phyloP scores from a whole-genome alignment of 2,797 vertebrate genomes.

The Nannoperca australis region DNA sequence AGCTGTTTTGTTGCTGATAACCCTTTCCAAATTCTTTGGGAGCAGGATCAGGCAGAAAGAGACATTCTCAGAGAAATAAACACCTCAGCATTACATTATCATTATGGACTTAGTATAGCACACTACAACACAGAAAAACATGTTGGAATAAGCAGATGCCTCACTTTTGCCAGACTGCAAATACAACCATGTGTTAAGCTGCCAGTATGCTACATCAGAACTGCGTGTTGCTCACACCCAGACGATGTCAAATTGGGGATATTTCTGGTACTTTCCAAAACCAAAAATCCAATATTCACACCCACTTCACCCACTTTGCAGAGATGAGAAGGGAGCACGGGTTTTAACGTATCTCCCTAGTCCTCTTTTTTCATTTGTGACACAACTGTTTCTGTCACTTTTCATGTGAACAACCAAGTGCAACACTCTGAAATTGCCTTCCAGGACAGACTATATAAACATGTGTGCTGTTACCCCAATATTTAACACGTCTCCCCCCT shows the following conservation, averaged over 20 bases:
- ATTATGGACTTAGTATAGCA: constrained; percentile 30
- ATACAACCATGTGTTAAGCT: constrained; percentile 23
- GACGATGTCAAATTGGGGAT: too few relatives aligned
- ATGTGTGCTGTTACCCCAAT: background rate
- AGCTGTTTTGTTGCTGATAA: constrained; percentile 42
- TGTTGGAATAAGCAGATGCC: constrained; percentile 34
- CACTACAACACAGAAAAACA: constrained; percentile 15
- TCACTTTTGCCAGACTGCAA: constrained; percentile 11
- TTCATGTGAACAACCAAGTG: background rate
- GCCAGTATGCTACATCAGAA: background rate
- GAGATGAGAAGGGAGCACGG: background rate
- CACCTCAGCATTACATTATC: constrained; percentile 56
- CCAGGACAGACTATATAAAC: background rate
- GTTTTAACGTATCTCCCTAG: too few relatives aligned
- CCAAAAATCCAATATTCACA: background rate
- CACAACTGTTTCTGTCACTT: background rate
- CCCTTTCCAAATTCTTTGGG: constrained; percentile 50
- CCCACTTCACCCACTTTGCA: background rate
- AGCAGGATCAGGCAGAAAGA: constrained; percentile 24
- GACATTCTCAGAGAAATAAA: constrained; percentile 44
- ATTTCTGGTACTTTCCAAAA: background rate
- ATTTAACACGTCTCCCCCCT: background rate
- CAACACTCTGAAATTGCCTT: background rate
- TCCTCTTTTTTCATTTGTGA: too few relatives aligned
- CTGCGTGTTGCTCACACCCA: background rate